Conservation (phyloP, 2,888 invertebrate genomes). For the Rhopalosiphum nymphaeae region DNA sequence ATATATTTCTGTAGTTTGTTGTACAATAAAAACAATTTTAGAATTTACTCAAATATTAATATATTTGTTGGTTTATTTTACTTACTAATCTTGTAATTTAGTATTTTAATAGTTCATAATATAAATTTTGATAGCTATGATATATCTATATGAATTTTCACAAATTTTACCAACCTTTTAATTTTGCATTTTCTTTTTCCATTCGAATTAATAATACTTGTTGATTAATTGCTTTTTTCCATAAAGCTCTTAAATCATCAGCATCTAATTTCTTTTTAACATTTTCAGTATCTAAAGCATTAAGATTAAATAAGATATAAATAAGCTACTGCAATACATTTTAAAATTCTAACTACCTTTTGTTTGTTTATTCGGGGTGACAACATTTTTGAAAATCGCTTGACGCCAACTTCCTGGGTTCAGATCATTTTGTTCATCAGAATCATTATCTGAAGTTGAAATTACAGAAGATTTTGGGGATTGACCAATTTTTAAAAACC, state of each 20-base stretch:
- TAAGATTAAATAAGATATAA: background rate
- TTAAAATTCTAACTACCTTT: slow-evolving; percentile 47
- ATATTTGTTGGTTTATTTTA: background rate
- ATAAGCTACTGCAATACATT: background rate
- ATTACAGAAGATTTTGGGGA: slow-evolving; percentile 74
- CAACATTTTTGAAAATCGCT: slow-evolving; percentile 85
- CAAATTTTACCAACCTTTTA: slow-evolving; percentile 76
- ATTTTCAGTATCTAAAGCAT: slow-evolving; percentile 43
- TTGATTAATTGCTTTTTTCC: slow-evolving; percentile 94
- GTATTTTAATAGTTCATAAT: background rate
- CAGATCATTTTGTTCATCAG: slow-evolving; percentile 70
- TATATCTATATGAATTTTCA: background rate
- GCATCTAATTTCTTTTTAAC: slow-evolving; percentile 66
- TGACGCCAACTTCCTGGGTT: slow-evolving; percentile 82
- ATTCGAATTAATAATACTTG: slow-evolving; percentile 93
- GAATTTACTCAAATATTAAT: background rate
- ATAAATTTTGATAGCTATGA: background rate
- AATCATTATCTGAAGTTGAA: slow-evolving; percentile 68
- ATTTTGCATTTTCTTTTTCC: slow-evolving; percentile 93
- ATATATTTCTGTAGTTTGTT: background rate
- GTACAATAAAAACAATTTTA: background rate
- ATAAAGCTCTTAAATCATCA: slow-evolving; percentile 83
- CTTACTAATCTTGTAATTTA: background rate
- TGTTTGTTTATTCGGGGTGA: slow-evolving; percentile 75
- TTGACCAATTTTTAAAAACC: slow-evolving; percentile 87